Percentiles rank a stretch among this genome's conserved stretches.
These are phyloP conservation scores for Caerostris extrusa DNA, from an alignment of 1,140 invertebrate species.

Conservation along the genomic window DNA sequence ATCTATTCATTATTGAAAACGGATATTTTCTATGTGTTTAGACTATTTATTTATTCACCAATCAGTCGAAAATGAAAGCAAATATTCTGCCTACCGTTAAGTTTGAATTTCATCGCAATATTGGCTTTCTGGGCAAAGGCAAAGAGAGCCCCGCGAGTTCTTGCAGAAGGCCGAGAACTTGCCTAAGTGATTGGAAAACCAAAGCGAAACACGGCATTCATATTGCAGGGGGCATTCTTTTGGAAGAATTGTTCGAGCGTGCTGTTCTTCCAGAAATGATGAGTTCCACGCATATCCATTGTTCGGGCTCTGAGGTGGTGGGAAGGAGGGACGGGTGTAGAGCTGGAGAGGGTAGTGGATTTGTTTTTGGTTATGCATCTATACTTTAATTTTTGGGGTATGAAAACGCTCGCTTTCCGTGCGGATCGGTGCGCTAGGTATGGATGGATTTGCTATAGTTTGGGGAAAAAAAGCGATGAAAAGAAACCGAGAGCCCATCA, in stretches of 20 bases:
- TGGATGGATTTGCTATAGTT: no score
- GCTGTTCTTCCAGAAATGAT: not conserved
- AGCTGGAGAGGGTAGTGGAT: not conserved
- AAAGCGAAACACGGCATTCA: not conserved
- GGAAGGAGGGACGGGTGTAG: not conserved
- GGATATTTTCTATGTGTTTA: not conserved
- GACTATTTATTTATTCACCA: not conserved
- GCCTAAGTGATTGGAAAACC: slow-evolving; percentile 14
- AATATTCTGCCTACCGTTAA: not conserved
- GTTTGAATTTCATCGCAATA: not conserved
- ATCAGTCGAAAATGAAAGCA: not conserved
- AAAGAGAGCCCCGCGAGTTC: not conserved
- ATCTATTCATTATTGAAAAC: no score
- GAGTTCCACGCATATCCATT: not conserved
- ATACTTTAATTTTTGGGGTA: not conserved
- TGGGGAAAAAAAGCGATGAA: no score
- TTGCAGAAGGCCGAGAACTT: not conserved
- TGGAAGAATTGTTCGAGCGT: slow-evolving; percentile 1
- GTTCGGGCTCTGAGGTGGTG: not conserved
- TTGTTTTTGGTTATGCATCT: not conserved
- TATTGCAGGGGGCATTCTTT: not conserved
- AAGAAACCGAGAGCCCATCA: no score
- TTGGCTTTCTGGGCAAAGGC: not conserved
- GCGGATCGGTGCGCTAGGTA: no score
- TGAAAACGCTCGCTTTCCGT: not conserved